These are phyloP conservation scores for Trichonephila clavata DNA, from an alignment of 1,140 invertebrate species.

Conservation along the genomic window DNA sequence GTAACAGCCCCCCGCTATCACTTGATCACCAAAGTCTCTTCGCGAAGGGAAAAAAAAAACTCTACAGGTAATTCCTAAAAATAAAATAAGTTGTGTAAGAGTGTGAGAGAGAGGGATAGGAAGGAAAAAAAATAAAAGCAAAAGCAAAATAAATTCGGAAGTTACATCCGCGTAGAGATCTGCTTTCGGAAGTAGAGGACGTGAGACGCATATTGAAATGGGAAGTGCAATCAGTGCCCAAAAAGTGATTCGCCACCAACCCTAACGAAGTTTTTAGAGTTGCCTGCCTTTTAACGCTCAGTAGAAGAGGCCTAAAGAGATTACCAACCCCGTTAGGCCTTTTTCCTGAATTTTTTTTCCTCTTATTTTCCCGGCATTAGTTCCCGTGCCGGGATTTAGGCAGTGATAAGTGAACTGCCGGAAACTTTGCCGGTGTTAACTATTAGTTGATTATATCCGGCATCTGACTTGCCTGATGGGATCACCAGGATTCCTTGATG, in stretches of 20 bases:
- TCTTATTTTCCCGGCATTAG: background rate
- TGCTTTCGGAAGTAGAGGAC: background rate
- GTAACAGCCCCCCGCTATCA: constrained; percentile 25
- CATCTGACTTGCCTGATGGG: background rate
- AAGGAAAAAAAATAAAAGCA: background rate
- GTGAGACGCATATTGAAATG: constrained; percentile 29
- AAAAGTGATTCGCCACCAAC: constrained; percentile 13
- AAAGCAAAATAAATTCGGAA: constrained; percentile 8
- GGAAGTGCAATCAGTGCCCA: background rate
- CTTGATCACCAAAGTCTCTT: constrained; percentile 21
- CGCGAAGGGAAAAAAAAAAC: background rate
- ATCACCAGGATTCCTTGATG: background rate
- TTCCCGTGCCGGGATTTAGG: constrained; percentile 14
- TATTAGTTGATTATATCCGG: constrained; percentile 29
- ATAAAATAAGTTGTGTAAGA: background rate
- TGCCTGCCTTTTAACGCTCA: constrained; percentile 25
- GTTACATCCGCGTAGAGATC: background rate
- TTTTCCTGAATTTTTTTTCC: background rate
- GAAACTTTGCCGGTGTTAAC: constrained; percentile 13
- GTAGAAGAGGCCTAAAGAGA: constrained; percentile 26
- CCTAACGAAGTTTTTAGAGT: constrained; percentile 41
- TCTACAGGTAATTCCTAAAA: constrained; percentile 31
- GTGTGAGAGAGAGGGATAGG: background rate
- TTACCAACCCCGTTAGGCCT: constrained; percentile 7
- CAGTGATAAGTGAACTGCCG: constrained; percentile 21